A percentile compares a stretch with the other conserved stretches of the same genome.
These are phyloP conservation scores for Pterocles orientalis DNA, from an alignment of 2,113 vertebrate species.

Conservation along the genomic window DNA sequence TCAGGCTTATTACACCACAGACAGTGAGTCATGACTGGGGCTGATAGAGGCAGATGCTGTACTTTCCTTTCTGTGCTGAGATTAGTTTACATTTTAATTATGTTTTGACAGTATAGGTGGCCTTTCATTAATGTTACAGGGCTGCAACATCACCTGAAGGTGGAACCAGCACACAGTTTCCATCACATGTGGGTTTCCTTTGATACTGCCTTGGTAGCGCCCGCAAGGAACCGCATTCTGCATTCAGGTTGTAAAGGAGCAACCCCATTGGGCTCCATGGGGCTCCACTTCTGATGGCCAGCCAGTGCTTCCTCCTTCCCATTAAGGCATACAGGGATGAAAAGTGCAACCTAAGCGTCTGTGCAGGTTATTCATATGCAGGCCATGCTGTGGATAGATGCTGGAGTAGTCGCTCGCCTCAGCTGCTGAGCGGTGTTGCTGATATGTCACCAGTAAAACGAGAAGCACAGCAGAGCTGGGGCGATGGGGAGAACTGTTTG, in stretches of 20 bases:
- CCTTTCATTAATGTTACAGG: conserved; percentile 32
- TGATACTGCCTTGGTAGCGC: not conserved
- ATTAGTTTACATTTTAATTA: conserved; percentile 55
- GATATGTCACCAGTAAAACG: not conserved
- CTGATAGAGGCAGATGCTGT: conserved; percentile 48
- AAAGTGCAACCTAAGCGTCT: not conserved
- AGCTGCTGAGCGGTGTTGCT: not conserved
- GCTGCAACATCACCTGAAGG: not conserved
- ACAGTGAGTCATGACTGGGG: conserved; percentile 40
- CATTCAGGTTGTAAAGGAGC: not conserved
- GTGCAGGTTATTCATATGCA: not conserved
- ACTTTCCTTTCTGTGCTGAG: conserved; percentile 13
- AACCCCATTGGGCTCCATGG: not conserved
- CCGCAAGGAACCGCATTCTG: not conserved
- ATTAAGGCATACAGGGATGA: not conserved
- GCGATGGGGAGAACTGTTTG: not conserved
- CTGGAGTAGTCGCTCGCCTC: not conserved
- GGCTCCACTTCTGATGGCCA: not conserved
- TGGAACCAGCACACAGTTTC: conserved; percentile 3
- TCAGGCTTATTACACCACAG: not conserved
- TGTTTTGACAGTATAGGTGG: conserved; percentile 42
- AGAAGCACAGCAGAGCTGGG: not conserved
- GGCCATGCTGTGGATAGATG: not conserved
- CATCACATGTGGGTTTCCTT: conserved; percentile 33
- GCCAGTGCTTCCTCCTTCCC: not conserved